Evolutionary conservation across 53 echinoderm and acorn worm genomes (phyloP).

Genomic region (Astropecten irregularis): DNA sequence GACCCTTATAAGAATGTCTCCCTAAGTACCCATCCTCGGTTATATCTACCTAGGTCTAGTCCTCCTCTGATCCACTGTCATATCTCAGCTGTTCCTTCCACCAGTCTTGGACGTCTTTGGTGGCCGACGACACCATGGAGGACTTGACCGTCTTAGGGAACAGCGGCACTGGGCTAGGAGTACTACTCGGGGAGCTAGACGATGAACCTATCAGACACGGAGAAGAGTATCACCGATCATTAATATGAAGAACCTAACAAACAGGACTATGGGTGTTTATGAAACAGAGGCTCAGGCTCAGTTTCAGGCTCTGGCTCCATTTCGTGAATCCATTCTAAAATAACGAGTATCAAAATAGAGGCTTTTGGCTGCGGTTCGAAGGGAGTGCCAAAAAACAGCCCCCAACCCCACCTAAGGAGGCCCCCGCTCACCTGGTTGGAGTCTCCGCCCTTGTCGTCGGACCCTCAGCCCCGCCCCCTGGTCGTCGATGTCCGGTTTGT

Average conservation of each 20-base stretch:
- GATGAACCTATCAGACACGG: conserved; percentile 84
- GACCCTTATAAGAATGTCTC: too few relatives aligned
- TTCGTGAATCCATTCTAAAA: too few relatives aligned
- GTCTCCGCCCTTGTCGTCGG: conserved; percentile 63
- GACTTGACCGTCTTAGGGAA: conserved; percentile 80
- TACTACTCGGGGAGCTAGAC: conserved; percentile 70
- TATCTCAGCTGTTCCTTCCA: conserved; percentile 98
- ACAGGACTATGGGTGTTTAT: too few relatives aligned
- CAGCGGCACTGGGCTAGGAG: conserved; percentile 80
- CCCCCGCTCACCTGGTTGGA: conserved; percentile 55
- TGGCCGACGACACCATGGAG: conserved; percentile 68
- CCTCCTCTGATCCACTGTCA: conserved; percentile 96
- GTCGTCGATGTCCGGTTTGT: conserved; percentile 61
- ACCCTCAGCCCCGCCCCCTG: conserved; percentile 65
- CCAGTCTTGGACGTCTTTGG: conserved; percentile 96
- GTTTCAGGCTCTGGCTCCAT: too few relatives aligned
- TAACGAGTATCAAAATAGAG: too few relatives aligned
- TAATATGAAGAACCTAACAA: too few relatives aligned
- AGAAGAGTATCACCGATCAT: neutral
- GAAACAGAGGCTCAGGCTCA: too few relatives aligned
- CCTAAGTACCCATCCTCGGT: too few relatives aligned
- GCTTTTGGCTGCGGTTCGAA: too few relatives aligned
- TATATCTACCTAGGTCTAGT: conserved; percentile 34
- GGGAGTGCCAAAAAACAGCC: too few relatives aligned
- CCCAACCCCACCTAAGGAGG: too few relatives aligned